Percentiles rank a stretch among this genome's conserved stretches.
These are phyloP conservation scores for Brachypalpus laphriformis DNA, from an alignment of 2,888 invertebrate genomes.

Conservation along the genomic window DNA sequence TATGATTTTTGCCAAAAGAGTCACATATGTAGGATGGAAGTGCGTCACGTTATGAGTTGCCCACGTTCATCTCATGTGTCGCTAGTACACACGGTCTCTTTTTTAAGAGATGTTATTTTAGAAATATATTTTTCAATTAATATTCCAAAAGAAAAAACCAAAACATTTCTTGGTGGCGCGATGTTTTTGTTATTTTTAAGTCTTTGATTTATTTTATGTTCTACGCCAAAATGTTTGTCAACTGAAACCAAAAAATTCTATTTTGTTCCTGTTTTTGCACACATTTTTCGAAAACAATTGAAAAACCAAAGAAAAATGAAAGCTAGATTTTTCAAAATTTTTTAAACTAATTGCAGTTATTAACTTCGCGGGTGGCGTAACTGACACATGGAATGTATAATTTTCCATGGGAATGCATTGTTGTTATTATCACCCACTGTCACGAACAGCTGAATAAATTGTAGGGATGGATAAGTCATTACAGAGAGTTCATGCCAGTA, in stretches of 20 bases:
- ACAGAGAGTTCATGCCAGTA: too few relatives aligned
- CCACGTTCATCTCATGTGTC: neutral
- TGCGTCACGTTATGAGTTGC: slow-evolving; percentile 21
- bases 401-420: too few relatives aligned
- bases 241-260: neutral
- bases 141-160: neutral
- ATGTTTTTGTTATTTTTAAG: neutral
- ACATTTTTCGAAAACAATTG: neutral
- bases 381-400: too few relatives aligned
- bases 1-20: slow-evolving; percentile 17
- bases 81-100: neutral
- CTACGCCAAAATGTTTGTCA: neutral
- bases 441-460: too few relatives aligned
- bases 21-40: slow-evolving; percentile 9
- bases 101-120: neutral
- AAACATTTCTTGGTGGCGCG: neutral
- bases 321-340: too few relatives aligned
- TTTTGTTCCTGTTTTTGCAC: neutral
- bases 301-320: too few relatives aligned
- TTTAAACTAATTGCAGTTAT: too few relatives aligned
- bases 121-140: neutral
- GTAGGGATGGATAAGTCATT: too few relatives aligned
- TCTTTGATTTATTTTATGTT: neutral
- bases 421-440: too few relatives aligned
- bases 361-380: too few relatives aligned